Percentiles rank a stretch among this genome's conserved stretches.
Evolutionary conservation across 2,113 vertebrate species (phyloP).

Genomic region (Caranx melampygus): DNA sequence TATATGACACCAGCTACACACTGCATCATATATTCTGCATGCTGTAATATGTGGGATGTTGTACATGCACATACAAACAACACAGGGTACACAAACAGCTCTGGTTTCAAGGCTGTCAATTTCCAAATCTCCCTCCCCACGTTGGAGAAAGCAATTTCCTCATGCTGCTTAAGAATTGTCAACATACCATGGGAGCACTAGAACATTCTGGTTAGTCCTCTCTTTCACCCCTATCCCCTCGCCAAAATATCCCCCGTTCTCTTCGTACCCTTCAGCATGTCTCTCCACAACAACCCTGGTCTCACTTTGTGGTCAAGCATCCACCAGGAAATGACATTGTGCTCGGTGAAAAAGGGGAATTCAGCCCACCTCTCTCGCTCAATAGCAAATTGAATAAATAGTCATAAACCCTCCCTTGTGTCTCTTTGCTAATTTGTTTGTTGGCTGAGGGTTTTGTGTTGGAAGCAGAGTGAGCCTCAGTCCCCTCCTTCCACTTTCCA

Average conservation of each 20-base stretch:
- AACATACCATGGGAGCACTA: conserved; percentile 55
- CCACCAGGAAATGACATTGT: conserved; percentile 59
- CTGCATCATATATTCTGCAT: background rate
- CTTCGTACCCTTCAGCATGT: conserved; percentile 32
- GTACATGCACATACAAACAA: conserved; percentile 2
- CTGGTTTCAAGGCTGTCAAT: conserved; percentile 9
- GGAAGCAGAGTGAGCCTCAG: conserved; percentile 24
- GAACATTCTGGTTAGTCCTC: conserved; percentile 61
- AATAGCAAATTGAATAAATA: conserved; percentile 66
- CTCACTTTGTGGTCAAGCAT: conserved; percentile 63
- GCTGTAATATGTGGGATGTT: background rate
- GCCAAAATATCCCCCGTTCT: conserved; percentile 54
- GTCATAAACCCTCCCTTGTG: conserved; percentile 61
- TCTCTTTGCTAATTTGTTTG: conserved; percentile 60
- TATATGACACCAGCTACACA: background rate
- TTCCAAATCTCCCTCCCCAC: conserved; percentile 35
- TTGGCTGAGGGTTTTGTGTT: conserved; percentile 47
- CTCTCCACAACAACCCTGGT: conserved; percentile 58
- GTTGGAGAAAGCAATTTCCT: conserved; percentile 39
- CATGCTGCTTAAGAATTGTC: conserved; percentile 56
- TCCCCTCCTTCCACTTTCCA: conserved; percentile 49
- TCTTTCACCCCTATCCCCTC: conserved; percentile 52
- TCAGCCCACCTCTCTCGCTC: conserved; percentile 17
- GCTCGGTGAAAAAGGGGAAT: conserved; percentile 34
- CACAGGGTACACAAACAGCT: conserved; percentile 4